A percentile compares a stretch with the other conserved stretches of the same genome.
phyloP scores from a whole-genome alignment of 2,797 vertebrate species.

The Okamejei kenojei region DNA sequence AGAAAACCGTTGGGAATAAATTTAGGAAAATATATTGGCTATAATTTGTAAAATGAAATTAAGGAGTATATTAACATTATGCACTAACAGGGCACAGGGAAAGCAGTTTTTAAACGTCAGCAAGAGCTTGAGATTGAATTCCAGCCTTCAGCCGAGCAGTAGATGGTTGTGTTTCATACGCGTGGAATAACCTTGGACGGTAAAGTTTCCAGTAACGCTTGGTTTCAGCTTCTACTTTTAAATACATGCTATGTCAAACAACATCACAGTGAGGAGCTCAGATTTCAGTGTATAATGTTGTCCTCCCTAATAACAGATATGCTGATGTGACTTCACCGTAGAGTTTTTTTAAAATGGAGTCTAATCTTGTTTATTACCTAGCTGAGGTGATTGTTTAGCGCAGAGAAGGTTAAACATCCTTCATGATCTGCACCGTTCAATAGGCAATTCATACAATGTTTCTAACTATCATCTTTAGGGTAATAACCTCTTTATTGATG shows the following conservation, averaged over 20 bases:
- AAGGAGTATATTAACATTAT: not conserved
- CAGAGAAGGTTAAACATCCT: conserved; percentile 45
- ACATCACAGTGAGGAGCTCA: not conserved
- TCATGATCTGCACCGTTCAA: conserved; percentile 53
- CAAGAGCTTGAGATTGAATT: not conserved
- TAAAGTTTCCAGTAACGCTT: not conserved
- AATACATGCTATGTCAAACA: no score
- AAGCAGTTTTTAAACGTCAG: not conserved
- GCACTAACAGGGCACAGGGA: not conserved
- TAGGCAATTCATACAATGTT: conserved; percentile 61
- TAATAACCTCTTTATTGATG: conserved; percentile 63
- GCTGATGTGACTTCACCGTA: not conserved
- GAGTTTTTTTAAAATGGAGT: conserved; percentile 17
- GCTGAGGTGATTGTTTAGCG: conserved; percentile 56
- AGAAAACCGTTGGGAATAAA: not conserved
- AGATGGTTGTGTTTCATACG: not conserved
- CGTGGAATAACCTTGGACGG: not conserved
- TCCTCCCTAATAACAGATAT: not conserved
- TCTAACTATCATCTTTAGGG: conserved; percentile 60
- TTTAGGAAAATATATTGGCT: not conserved
- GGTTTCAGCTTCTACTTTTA: not conserved
- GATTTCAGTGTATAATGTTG: not conserved
- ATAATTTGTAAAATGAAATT: not conserved
- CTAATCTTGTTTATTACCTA: conserved; percentile 32
- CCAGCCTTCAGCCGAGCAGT: not conserved